Evolutionary conservation across 2,888 invertebrate species (phyloP), one percentile per base, ranked within the genome.

Genomic region (Amphipyra tragopoginis): DNA sequence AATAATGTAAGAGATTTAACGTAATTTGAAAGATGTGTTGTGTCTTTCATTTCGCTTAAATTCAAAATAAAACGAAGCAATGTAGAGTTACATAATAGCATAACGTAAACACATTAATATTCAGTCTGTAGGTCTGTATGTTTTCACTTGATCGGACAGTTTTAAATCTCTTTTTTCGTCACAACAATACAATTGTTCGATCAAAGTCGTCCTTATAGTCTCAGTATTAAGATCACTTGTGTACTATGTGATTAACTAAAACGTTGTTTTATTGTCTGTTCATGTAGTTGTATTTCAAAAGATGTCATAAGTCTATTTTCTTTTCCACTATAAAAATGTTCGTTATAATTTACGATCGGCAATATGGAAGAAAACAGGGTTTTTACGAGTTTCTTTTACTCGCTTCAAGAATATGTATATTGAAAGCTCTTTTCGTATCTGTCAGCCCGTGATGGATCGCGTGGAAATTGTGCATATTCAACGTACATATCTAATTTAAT

Each of bases 271-370:
- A 75, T 64, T 55, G 63, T 62, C 62, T 49, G 59, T 47, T 34
- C 53, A 51, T 62, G 73, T 65, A 63, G 65, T 70, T 58, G 59
- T 74, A 74, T 63, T 65, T 78, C 53, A 70, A 65, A 67, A 62
- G 47, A 58, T 71, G 67, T 66, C 62, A 56, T 65, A 65, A 65
- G 63, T 64, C 56, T 71, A 74, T 79, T 79, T 75, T 72, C 61
- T 56, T 65, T 68, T 75, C 63, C 49, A 51, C 72, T 68, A 66
- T 77, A 76, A 79, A 83, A 56, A 55, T 67, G 50, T 75, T 67
- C 29, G 36, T 50, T 10, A 47, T 76, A 73, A 79, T 81, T 79
- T 81, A 81, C 77, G 60, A 64, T 76, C 57, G 55, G 55, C 62
- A 72, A 72, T 69, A 71, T 66, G 58, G 80, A 69, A 72, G 73